A percentile compares a stretch with the other conserved stretches of the same genome.
These are phyloP conservation scores for Xerus rutilus DNA, from an alignment of 2,797 vertebrate genomes.

Conservation along the genomic window DNA sequence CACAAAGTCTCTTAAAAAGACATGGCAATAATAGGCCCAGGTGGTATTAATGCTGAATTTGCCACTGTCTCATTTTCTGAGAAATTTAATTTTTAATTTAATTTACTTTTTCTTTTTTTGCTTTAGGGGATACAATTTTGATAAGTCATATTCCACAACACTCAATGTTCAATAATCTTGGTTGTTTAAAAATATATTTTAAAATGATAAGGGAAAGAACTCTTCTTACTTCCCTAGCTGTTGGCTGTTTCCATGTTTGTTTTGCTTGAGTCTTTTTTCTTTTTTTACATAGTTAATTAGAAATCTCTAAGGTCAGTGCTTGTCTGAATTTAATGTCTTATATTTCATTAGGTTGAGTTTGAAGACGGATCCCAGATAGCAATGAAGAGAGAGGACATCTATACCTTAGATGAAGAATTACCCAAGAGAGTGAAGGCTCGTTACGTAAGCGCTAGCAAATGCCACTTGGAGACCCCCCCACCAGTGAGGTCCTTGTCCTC, in stretches of 20 bases:
- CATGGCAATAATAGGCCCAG: neutral
- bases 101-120: constrained; percentile 26
- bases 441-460: constrained; percentile 92
- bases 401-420: constrained; percentile 97
- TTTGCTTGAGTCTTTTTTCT: constrained; percentile 32
- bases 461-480: neutral
- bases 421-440: constrained; percentile 98
- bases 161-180: constrained; percentile 53
- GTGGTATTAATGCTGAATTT: neutral
- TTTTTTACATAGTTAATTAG: neutral
- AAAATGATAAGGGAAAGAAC: neutral
- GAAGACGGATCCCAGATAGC: constrained; percentile 98
- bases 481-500: neutral
- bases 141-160: constrained; percentile 12
- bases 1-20: neutral
- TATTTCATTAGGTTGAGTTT: constrained; percentile 94
- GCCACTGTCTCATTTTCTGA: neutral
- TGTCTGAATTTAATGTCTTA: constrained; percentile 62
- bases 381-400: constrained; percentile 97
- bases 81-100: neutral
- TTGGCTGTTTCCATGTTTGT: constrained; percentile 34
- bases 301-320: neutral
- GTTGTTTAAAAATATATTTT: constrained; percentile 18
- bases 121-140: neutral
- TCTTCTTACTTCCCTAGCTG: neutral